Evolutionary conservation across 2,113 vertebrate genomes (phyloP).

Genomic region (Centropristis striata): DNA sequence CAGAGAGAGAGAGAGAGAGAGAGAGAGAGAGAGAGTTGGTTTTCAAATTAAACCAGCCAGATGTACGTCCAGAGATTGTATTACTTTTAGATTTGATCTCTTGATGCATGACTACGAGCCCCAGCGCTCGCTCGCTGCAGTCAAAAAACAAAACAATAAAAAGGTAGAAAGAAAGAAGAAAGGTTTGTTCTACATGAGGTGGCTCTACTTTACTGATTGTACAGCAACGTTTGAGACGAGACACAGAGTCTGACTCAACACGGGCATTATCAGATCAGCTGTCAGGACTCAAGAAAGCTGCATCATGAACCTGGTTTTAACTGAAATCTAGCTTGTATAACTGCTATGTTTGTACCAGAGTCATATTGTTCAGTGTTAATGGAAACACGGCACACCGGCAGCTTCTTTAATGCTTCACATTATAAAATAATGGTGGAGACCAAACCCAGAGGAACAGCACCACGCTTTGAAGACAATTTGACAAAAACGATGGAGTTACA

Average conservation of each 20-base stretch:
- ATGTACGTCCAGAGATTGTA: constrained; percentile 62
- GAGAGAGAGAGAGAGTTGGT: constrained; percentile 11
- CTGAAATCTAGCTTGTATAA: no score
- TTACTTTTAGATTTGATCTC: constrained; percentile 74
- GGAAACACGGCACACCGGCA: no score
- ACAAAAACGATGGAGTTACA: no score
- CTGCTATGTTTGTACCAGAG: no score
- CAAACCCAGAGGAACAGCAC: no score
- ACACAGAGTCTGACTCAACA: not conserved
- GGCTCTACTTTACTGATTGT: constrained; percentile 45
- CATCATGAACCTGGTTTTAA: no score
- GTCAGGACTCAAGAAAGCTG: no score
- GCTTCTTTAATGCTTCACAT: no score
- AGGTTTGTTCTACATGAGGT: not conserved
- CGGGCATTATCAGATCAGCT: not conserved
- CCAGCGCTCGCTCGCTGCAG: constrained; percentile 9
- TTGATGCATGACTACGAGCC: constrained; percentile 64
- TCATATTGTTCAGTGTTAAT: no score
- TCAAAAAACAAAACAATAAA: not conserved
- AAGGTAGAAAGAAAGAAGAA: constrained; percentile 8
- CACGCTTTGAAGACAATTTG: no score
- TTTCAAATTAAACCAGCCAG: constrained; percentile 63
- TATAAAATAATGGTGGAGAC: no score
- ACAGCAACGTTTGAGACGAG: not conserved
- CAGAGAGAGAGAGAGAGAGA: no score